Evolutionary conservation across 2,113 vertebrate genomes (phyloP).

Genomic region (Sialia sialis): DNA sequence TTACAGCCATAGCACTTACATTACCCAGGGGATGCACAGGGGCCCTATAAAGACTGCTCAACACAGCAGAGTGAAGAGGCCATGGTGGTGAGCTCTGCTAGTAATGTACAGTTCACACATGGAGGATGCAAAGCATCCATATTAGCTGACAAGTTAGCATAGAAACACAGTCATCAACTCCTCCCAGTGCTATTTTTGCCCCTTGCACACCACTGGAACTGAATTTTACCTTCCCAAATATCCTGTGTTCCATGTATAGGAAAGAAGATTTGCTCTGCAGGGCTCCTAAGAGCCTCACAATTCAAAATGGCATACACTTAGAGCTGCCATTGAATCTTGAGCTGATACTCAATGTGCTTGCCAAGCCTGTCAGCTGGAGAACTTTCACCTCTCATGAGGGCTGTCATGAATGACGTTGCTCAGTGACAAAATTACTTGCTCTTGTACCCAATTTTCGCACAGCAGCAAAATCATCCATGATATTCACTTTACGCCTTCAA

Average conservation of each 20-base stretch:
- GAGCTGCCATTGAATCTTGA: background rate
- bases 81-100: background rate
- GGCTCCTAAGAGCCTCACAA: background rate
- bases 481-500: background rate
- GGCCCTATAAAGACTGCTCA: background rate
- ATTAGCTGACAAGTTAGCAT: fast-evolving
- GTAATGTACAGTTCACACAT: background rate
- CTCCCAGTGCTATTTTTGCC: background rate
- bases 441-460: background rate
- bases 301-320: background rate
- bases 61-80: background rate
- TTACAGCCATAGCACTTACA: background rate
- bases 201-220: background rate
- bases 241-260: background rate
- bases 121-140: background rate
- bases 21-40: background rate
- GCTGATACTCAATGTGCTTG: fast-evolving
- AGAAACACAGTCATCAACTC: background rate
- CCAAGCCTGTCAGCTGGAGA: background rate
- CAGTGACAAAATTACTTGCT: background rate
- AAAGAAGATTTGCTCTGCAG: background rate
- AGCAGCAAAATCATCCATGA: background rate
- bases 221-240: background rate
- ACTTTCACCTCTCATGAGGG: background rate
- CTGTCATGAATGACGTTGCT: background rate